Evolutionary conservation across 2,797 vertebrate genomes (phyloP), one percentile per base, ranked within the genome.

Genomic region (Pyrocephalus nanus): DNA sequence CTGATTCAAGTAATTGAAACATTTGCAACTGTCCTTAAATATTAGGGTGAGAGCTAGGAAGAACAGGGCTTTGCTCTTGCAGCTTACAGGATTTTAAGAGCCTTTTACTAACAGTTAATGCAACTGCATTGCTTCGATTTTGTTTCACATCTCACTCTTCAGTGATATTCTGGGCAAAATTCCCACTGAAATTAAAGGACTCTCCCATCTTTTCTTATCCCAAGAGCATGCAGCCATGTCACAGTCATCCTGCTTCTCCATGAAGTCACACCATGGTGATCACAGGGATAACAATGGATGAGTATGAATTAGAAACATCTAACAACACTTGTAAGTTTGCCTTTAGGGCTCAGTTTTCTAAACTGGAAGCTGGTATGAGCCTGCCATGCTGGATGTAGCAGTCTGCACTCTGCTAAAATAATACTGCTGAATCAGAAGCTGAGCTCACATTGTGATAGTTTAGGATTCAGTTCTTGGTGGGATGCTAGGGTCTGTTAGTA

Each of bases 1-100:
- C 83, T 86, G 91, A 84, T 90, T 93, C 88, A 51, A 70, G 74
- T 96, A 95, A 94, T 91, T 92, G 86, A 94, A 92, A 94, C 82
- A 81, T 92, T 90, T 96, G 88, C 82, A 90, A 60, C 88, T 96
- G 92, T 92, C 90, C 69, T 95, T 85, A 88, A 86, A 86, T 77
- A 83, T 93, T 88, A 96, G 61, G 67, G 11, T 81, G 51, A 93
- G 83, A 93, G 36, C 76, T 71, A 36, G 69, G 76, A 91, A 87
- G 65, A 92, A 10, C 38, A 62, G n/a, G 27, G 58, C 73, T 94
- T 95, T 81, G 70, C 74, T 96, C 40, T 86, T 78, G 53, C 57
- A 73, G 36, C 9, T 95, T 40, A 57, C 58, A 78, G 66, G 45
- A 26, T 83, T 71, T 75, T 62, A 43, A 54, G 58, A 94, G 78